Evolutionary conservation across 2,888 invertebrate species (phyloP).

Genomic region (Morpho achilles): DNA sequence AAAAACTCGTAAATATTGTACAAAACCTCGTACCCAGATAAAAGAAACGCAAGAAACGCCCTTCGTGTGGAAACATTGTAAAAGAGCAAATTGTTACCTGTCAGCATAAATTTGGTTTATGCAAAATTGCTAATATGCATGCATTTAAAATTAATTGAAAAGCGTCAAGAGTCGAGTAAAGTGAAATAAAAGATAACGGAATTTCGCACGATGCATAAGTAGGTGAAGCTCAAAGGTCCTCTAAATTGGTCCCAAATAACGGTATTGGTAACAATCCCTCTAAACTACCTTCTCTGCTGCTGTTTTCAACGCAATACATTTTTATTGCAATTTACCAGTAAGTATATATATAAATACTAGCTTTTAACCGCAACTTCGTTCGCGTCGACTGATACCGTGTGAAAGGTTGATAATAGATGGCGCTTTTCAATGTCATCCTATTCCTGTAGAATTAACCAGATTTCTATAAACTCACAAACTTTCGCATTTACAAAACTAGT

Average conservation of each 20-base stretch:
- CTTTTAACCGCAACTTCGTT: no score
- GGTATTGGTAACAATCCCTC: slow-evolving; percentile 23
- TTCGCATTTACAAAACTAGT: no score
- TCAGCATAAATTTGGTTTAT: slow-evolving; percentile 4
- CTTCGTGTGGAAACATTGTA: slow-evolving; percentile 3
- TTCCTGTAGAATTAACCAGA: no score
- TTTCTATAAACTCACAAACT: no score
- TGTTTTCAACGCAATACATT: slow-evolving; percentile 16
- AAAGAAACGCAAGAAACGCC: not conserved
- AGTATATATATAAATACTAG: no score
- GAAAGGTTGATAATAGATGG: no score
- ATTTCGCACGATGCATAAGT: slow-evolving; percentile 16
- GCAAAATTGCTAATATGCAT: slow-evolving; percentile 13
- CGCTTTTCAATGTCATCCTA: no score
- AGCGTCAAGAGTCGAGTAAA: slow-evolving; percentile 6
- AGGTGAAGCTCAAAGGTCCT: slow-evolving; percentile 15
- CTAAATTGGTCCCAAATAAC: slow-evolving; percentile 24
- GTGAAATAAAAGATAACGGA: slow-evolving; percentile 13
- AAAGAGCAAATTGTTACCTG: not conserved
- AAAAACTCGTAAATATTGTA: not conserved
- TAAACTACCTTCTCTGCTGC: slow-evolving; percentile 19
- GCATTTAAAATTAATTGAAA: slow-evolving; percentile 16
- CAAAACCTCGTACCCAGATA: not conserved
- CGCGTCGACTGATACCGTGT: no score
- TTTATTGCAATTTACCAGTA: slow-evolving; percentile 16